These are phyloP conservation scores for Hippocampus zosterae DNA, from an alignment of 2,113 vertebrate species.

Conservation along the genomic window DNA sequence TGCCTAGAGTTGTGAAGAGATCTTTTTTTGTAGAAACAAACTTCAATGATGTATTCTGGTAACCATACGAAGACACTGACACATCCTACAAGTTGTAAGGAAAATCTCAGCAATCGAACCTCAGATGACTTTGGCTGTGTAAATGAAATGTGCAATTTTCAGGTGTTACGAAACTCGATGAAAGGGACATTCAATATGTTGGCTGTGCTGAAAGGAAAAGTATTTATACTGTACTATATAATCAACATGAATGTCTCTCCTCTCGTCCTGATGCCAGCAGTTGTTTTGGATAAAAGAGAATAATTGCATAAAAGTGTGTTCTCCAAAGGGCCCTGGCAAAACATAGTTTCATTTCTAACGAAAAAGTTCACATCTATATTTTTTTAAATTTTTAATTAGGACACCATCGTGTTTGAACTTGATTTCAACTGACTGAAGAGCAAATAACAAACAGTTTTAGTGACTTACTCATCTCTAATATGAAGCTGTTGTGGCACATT, in stretches of 20 bases:
- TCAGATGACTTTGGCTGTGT: not conserved
- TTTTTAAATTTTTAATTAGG: not conserved
- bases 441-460: not conserved
- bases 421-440: not conserved
- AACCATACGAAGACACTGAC: too few species aligned
- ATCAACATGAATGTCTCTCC: not conserved
- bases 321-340: not conserved
- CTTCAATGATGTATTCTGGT: too few species aligned
- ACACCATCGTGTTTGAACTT: not conserved
- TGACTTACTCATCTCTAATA: not conserved
- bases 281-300: conserved; percentile 3
- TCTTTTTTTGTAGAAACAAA: too few species aligned
- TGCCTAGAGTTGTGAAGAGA: too few species aligned
- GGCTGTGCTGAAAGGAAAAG: not conserved
- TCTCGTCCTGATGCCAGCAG: not conserved
- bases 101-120: not conserved
- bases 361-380: not conserved
- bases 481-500: not conserved
- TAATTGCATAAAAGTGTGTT: not conserved
- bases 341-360: not conserved
- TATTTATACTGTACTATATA: not conserved
- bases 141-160: not conserved
- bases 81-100: too few species aligned
- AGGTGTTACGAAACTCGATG: not conserved
- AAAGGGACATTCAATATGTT: not conserved